A percentile compares a stretch with the other conserved stretches of the same genome.
These are phyloP conservation scores for Drosophila subpulchrella DNA, from an alignment of 1,140 invertebrate species.

Conservation along the genomic window DNA sequence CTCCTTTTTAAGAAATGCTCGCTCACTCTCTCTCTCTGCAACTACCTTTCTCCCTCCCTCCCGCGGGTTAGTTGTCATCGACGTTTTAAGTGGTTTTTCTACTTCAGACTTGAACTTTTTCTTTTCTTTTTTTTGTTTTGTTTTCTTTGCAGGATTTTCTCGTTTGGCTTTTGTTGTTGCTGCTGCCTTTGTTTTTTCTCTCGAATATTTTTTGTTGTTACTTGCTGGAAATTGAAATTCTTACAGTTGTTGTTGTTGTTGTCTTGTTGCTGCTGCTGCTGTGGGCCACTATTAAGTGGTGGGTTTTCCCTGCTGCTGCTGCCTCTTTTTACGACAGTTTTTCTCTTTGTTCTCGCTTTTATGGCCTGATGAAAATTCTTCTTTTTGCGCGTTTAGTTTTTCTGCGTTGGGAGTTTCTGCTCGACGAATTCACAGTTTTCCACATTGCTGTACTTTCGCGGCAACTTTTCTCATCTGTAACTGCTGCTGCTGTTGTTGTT, in stretches of 20 bases:
- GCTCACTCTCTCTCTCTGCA: conserved; percentile 13
- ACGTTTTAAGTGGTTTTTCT: conserved; percentile 82
- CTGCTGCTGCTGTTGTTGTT: conserved; percentile 28
- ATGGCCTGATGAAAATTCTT: conserved; percentile 76
- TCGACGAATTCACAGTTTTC: conserved; percentile 81
- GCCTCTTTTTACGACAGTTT: conserved; percentile 78
- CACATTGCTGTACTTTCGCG: conserved; percentile 80
- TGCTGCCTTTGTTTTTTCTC: conserved; percentile 43
- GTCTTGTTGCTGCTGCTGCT: conserved; percentile 37
- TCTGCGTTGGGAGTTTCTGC: conserved; percentile 81
- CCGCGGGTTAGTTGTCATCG: conserved; percentile 64
- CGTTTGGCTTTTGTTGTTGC: conserved; percentile 50
- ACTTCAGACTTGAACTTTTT: conserved; percentile 78
- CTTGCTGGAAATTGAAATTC: conserved; percentile 77
- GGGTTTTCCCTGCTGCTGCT: conserved; percentile 74
- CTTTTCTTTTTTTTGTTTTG: conserved; percentile 40
- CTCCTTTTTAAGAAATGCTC: conserved; percentile 53
- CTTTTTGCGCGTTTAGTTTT: conserved; percentile 83
- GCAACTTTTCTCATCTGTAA: conserved; percentile 53
- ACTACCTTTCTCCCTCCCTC: conserved; percentile 36
- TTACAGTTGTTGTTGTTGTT: conserved; percentile 64
- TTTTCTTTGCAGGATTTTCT: conserved; percentile 72
- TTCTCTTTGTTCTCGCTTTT: conserved; percentile 50
- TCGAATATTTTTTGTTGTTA: conserved; percentile 28
- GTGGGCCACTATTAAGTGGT: conserved; percentile 74